phyloP scores from a whole-genome alignment of 2,113 vertebrate genomes.

The Upupa epops region DNA sequence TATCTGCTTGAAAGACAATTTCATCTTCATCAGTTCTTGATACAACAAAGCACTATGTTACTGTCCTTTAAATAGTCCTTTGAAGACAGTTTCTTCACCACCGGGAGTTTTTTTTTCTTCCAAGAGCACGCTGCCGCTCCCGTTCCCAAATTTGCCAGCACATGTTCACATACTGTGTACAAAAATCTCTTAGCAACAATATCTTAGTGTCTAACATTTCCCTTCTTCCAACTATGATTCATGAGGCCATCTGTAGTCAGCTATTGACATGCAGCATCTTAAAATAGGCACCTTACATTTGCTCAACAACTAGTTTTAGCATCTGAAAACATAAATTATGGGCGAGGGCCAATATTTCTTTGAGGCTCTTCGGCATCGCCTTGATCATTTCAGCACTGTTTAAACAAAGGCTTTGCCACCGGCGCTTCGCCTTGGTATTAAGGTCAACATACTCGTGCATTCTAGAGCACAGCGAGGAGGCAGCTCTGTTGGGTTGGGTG shows the following conservation, averaged over 20 bases:
- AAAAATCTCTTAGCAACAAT: constrained; percentile 75
- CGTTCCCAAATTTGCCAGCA: constrained; percentile 57
- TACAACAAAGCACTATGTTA: neutral
- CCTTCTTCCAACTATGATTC: constrained; percentile 73
- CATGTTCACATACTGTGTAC: constrained; percentile 62
- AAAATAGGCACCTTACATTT: constrained; percentile 69
- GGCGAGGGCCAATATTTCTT: constrained; percentile 26
- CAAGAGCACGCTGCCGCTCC: constrained; percentile 43
- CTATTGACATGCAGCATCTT: constrained; percentile 67
- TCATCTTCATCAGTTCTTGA: constrained; percentile 48
- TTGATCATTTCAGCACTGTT: constrained; percentile 37
- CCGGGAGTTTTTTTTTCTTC: constrained; percentile 42
- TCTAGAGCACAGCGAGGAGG: neutral
- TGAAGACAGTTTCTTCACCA: constrained; percentile 55
- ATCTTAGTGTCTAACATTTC: constrained; percentile 67
- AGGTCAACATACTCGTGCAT: neutral
- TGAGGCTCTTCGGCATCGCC: constrained; percentile 7
- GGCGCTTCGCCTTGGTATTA: neutral
- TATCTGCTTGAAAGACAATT: constrained; percentile 10
- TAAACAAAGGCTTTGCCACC: neutral
- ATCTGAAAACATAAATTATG: constrained; percentile 30
- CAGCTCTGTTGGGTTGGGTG: neutral
- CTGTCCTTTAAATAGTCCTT: constrained; percentile 66
- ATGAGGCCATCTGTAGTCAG: constrained; percentile 75
- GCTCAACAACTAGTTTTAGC: constrained; percentile 63